phyloP scores from a whole-genome alignment of 1,140 invertebrate species.

The Atopsyche davidsoni region DNA sequence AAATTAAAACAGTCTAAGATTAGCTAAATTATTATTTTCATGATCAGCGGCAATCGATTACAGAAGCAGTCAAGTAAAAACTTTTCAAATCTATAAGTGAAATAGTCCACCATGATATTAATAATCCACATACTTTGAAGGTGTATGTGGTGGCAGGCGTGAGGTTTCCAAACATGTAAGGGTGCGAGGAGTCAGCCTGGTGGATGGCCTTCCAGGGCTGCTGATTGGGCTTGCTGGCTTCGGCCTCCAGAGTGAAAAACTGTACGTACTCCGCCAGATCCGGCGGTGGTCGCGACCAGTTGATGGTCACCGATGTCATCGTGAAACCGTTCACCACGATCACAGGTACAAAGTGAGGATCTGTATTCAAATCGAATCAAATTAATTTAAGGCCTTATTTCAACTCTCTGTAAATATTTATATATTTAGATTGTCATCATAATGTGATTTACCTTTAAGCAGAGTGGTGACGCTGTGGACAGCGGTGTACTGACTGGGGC shows the following conservation, averaged over 20 bases:
- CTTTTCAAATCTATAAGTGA: not conserved
- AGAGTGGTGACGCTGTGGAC: slow-evolving; percentile 54
- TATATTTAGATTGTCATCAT: too few relatives aligned
- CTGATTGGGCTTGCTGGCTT: slow-evolving; percentile 50
- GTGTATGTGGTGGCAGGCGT: slow-evolving; percentile 70
- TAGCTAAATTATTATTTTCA: not conserved
- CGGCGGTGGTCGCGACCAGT: slow-evolving; percentile 62
- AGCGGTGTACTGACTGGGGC: slow-evolving; percentile 47
- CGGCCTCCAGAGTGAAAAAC: slow-evolving; percentile 65
- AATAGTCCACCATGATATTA: not conserved
- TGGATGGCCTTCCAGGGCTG: slow-evolving; percentile 56
- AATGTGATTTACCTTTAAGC: slow-evolving; percentile 39
- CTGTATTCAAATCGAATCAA: slow-evolving; percentile 37
- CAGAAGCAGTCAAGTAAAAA: not conserved
- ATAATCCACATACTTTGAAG: slow-evolving; percentile 54
- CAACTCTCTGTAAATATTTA: too few relatives aligned
- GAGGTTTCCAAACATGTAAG: slow-evolving; percentile 71
- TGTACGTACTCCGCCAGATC: slow-evolving; percentile 65
- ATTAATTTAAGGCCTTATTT: too few relatives aligned
- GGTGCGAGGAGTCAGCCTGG: slow-evolving; percentile 55
- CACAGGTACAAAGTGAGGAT: slow-evolving; percentile 72
- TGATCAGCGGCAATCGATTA: not conserved
- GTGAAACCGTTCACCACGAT: slow-evolving; percentile 72
- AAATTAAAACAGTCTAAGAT: not conserved
- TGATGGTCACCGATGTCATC: slow-evolving; percentile 69